Base-by-base conservation (phyloP, 2,888 invertebrate species). In the Orchestes rusci region DNA sequence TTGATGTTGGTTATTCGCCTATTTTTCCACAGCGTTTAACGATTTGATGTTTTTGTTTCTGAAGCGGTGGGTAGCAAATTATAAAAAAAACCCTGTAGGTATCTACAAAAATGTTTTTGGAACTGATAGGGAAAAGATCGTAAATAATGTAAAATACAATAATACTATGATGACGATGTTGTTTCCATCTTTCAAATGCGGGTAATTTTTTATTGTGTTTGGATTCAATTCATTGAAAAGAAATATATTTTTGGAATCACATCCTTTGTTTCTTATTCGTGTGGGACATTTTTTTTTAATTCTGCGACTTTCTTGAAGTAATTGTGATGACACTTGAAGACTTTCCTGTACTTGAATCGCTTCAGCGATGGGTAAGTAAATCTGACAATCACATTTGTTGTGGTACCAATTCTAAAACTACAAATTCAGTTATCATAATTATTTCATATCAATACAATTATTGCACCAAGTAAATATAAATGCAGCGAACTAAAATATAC, bases 271-370 rank as follows among this genome's bases (percentile, higher is more conserved):
- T 16, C 33, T 33, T 33, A 33, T 33, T 33, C 33, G 33, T 15
- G 33, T 33, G 33, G 3, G 33, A 33, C 33, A 33, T 33, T 33
- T 33, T n/a, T n/a, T 33, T 33, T 33, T 4, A 33, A 33, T 33
- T 33, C 33, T 33, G 33, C 15, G 16, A 4, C 33, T 33, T 33
- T 33, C 10, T 33, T 33, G 33, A 33, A 33, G 3, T 4, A 13
- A 33, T 33, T 33, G 16, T 33, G 33, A 33, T 33, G 33, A 33
- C 33, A 33, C 16, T 33, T 33, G 16, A 33, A 33, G 15, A 12
- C 33, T 4, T 33, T 33, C 16, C 16, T 16, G 13, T 33, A 33
- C 16, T 33, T 16, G 16, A 33, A 15, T 33, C 16, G 13, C 16
- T 33, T 33, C 16, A 33, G 33, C 16, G 33, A 33, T 33, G 33